Evolutionary conservation across 2,113 vertebrate genomes (phyloP).

Genomic region (Seriola aureovittata): DNA sequence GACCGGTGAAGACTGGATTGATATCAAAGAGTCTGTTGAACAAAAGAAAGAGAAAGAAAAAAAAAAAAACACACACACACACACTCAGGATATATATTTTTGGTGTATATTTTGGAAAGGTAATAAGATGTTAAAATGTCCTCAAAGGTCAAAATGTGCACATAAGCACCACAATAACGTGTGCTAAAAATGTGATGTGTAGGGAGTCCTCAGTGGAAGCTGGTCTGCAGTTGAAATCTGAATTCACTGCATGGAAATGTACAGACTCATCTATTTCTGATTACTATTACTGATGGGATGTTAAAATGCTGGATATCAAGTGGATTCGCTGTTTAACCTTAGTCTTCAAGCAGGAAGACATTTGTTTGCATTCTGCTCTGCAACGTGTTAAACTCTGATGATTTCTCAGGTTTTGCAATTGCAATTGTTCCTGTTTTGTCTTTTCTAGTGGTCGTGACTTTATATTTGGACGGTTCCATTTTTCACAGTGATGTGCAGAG

Average conservation of each 20-base stretch:
- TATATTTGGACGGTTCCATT: constrained; percentile 59
- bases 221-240: constrained; percentile 3
- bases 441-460: constrained; percentile 57
- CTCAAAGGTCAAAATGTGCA: constrained; percentile 12
- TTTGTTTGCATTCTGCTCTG: neutral
- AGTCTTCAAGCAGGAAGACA: neutral
- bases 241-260: neutral
- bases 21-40: constrained; percentile 74
- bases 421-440: constrained; percentile 75
- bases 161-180: neutral
- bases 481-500: constrained; percentile 42
- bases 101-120: constrained; percentile 28
- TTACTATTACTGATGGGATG: neutral
- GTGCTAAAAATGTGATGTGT: neutral
- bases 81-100: constrained; percentile 36
- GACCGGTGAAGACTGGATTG: constrained; percentile 51
- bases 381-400: neutral
- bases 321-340: neutral
- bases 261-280: neutral
- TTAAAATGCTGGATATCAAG: neutral
- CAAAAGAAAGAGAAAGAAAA: constrained; percentile 51
- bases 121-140: constrained; percentile 20
- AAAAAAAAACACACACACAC: neutral
- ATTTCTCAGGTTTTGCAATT: constrained; percentile 75
- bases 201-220: neutral